These are phyloP conservation scores for Rhopalosiphum maidis DNA, from an alignment of 1,140 invertebrate genomes.

Conservation along the genomic window DNA sequence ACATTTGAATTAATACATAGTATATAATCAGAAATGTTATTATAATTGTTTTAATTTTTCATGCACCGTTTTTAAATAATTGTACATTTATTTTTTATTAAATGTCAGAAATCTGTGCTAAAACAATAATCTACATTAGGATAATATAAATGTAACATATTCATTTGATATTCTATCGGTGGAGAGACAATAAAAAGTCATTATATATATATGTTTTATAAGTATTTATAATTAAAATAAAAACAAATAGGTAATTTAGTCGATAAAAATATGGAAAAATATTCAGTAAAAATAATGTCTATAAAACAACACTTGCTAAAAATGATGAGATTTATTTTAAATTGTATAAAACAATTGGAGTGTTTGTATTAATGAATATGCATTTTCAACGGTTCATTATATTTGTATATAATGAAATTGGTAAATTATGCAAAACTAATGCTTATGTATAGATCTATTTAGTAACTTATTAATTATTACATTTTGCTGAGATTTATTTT, in stretches of 20 bases:
- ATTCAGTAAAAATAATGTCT: neutral
- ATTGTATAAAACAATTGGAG: too few relatives aligned
- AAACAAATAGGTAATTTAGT: too few relatives aligned
- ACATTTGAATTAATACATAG: too few relatives aligned
- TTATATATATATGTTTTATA: too few relatives aligned
- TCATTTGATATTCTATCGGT: constrained; percentile 52
- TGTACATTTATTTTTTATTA: neutral
- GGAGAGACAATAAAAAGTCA: neutral
- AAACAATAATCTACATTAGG: constrained; percentile 40
- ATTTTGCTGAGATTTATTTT: constrained; percentile 20
- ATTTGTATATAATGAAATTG: constrained; percentile 48
- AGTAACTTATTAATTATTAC: neutral
- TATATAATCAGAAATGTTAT: too few relatives aligned
- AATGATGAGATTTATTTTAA: too few relatives aligned
- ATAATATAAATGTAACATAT: constrained; percentile 45
- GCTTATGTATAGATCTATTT: constrained; percentile 26
- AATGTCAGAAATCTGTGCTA: neutral
- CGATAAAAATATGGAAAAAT: too few relatives aligned
- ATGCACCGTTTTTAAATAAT: neutral
- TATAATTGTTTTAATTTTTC: too few relatives aligned
- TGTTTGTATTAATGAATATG: neutral
- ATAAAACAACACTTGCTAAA: too few relatives aligned
- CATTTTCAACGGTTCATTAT: constrained; percentile 48
- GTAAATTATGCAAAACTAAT: constrained; percentile 55
- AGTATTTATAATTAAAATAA: too few relatives aligned